These are phyloP conservation scores for Hofmannophila pseudospretella DNA, from an alignment of 2,888 invertebrate genomes.

Conservation along the genomic window DNA sequence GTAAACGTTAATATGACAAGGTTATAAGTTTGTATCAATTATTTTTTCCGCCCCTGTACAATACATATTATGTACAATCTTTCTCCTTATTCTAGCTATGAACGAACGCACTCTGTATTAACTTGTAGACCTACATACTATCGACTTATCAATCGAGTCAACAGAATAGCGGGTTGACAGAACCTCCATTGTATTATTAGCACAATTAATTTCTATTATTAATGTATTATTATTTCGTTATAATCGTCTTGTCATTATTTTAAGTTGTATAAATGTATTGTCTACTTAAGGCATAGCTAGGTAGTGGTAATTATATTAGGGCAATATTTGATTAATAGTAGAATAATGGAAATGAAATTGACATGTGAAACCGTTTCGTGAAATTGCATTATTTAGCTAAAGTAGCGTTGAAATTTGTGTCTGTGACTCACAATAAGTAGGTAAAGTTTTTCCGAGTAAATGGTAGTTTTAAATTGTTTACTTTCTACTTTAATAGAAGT, in stretches of 20 bases:
- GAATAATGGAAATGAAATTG: conserved; percentile 34
- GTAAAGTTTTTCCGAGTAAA: no score
- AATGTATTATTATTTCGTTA: conserved; percentile 63
- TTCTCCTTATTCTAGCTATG: no score
- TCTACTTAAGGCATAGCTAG: conserved; percentile 73
- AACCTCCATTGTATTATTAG: conserved; percentile 60
- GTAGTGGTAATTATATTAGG: conserved; percentile 71
- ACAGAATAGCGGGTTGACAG: conserved; percentile 27
- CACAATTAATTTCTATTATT: conserved; percentile 60
- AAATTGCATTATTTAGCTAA: conserved; percentile 4
- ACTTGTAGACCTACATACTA: conserved; percentile 2
- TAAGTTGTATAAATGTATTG: conserved; percentile 76
- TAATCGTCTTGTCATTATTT: conserved; percentile 75
- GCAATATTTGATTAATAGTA: conserved; percentile 57
- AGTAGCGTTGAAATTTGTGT: not conserved
- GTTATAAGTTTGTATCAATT: no score
- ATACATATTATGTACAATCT: no score
- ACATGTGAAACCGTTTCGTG: conserved; percentile 3
- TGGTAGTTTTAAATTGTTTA: no score
- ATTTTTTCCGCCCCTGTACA: no score
- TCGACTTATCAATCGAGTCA: conserved; percentile 20
- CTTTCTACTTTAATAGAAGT: no score
- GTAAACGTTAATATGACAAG: no score
- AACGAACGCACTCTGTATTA: no score
- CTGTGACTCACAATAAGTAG: no score